phyloP scores from a whole-genome alignment of 2,797 vertebrate species.

The Eulemur rubriventer region DNA sequence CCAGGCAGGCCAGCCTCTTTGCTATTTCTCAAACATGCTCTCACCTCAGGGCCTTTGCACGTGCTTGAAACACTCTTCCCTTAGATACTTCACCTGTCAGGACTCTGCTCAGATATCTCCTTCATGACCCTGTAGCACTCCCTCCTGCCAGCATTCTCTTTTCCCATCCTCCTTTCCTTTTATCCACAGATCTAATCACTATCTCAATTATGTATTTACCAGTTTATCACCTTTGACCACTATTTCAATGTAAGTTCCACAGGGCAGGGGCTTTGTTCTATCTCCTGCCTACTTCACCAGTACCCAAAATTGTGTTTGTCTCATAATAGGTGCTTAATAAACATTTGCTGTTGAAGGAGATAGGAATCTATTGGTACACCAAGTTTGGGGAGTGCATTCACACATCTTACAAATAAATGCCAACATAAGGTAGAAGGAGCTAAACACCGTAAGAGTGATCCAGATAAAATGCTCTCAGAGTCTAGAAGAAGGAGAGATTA shows the following conservation, averaged over 20 bases:
- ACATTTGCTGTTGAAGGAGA: not conserved
- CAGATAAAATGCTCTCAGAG: not conserved
- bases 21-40: not conserved
- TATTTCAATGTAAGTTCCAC: not conserved
- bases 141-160: no score
- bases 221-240: not conserved
- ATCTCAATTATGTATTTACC: not conserved
- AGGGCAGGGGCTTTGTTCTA: not conserved
- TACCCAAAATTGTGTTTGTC: not conserved
- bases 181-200: not conserved
- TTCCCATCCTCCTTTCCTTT: not conserved
- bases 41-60: not conserved
- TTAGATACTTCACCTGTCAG: not conserved
- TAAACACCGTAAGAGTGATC: not conserved
- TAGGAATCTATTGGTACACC: not conserved
- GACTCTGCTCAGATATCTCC: not conserved
- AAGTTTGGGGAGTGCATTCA: not conserved
- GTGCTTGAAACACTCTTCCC: not conserved
- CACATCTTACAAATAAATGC: not conserved
- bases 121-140: accelerated
- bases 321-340: not conserved
- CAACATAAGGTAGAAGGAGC: not conserved
- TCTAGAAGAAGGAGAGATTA: not conserved
- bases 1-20: not conserved
- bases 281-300: not conserved